Conservation (phyloP, 2,797 vertebrate species). For the Gallinago nigripennis region DNA sequence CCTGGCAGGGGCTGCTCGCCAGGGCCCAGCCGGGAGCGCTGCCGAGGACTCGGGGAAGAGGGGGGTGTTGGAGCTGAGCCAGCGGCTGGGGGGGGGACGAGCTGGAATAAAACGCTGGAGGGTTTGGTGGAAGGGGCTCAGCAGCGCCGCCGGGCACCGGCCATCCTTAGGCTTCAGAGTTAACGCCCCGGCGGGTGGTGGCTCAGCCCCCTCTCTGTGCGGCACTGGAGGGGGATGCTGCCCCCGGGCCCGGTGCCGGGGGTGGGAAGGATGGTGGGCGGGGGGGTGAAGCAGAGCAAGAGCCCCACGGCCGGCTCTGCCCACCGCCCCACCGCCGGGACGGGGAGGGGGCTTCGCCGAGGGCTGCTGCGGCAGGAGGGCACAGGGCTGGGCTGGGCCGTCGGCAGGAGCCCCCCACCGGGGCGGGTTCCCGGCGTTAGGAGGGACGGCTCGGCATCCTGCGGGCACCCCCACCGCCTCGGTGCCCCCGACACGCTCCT, state of each 20-base stretch:
- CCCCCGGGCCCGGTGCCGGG: accelerated
- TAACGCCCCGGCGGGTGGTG: not conserved
- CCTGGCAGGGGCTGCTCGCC: not conserved
- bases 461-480: accelerated
- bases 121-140: not conserved
- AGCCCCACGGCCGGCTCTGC: not conserved
- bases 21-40: not conserved
- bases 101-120: not conserved
- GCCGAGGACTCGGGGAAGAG: not conserved
- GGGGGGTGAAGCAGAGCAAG: not conserved
- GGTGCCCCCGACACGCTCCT: not conserved
- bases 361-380: not conserved
- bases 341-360: not conserved
- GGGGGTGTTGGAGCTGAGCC: not conserved
- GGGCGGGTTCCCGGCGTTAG: not conserved
- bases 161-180: conserved; percentile 12
- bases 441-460: not conserved
- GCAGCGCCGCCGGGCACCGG: not conserved
- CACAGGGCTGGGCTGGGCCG: not conserved
- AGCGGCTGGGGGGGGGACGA: not conserved
- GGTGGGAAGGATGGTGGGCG: too few relatives aligned
- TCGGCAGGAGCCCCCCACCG: not conserved
- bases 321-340: not conserved
- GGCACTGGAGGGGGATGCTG: not conserved
- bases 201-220: not conserved